Conservation (phyloP, 2,797 vertebrate genomes). For the Brachyrhaphis roseni region DNA sequence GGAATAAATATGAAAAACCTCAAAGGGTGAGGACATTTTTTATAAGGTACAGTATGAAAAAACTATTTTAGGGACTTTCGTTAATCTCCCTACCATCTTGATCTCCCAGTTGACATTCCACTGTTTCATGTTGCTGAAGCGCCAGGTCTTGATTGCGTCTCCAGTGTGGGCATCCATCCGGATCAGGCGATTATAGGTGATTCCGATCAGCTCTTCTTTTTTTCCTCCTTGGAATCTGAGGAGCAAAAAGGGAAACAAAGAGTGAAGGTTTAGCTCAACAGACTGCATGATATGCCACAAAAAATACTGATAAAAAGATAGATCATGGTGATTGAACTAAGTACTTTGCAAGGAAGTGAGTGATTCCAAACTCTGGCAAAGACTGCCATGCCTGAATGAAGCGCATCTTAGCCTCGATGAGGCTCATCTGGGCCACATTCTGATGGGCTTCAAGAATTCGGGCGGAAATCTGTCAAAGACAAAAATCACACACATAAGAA, state of each 20-base stretch:
- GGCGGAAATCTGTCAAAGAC: conserved; percentile 88
- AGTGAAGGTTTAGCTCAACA: not conserved
- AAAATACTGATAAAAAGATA: not conserved
- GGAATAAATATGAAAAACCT: not conserved
- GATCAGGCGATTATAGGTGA: conserved; percentile 96
- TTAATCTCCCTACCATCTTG: conserved; percentile 87
- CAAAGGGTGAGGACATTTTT: not conserved
- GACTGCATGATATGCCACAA: too few relatives aligned
- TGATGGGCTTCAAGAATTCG: conserved; percentile 98
- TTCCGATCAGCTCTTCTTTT: conserved; percentile 96
- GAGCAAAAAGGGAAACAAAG: not conserved
- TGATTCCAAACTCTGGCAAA: conserved; percentile 96
- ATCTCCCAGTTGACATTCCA: conserved; percentile 99
- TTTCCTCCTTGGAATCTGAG: conserved; percentile 94
- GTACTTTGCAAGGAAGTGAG: conserved; percentile 96
- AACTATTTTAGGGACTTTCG: not conserved
- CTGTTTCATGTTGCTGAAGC: conserved; percentile 99
- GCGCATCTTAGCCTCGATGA: conserved; percentile 98
- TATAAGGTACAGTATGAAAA: not conserved
- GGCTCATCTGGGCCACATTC: conserved; percentile 98
- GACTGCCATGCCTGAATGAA: conserved; percentile 99
- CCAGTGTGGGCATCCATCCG: conserved; percentile 94
- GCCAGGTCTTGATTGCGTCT: conserved; percentile 97
- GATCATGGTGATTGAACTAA: conserved; percentile 30
- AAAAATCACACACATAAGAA: conserved; percentile 23